A percentile compares a stretch with the other conserved stretches of the same genome.
phyloP scores from a whole-genome alignment of 2,797 vertebrate genomes.

The Malacoraja senta region DNA sequence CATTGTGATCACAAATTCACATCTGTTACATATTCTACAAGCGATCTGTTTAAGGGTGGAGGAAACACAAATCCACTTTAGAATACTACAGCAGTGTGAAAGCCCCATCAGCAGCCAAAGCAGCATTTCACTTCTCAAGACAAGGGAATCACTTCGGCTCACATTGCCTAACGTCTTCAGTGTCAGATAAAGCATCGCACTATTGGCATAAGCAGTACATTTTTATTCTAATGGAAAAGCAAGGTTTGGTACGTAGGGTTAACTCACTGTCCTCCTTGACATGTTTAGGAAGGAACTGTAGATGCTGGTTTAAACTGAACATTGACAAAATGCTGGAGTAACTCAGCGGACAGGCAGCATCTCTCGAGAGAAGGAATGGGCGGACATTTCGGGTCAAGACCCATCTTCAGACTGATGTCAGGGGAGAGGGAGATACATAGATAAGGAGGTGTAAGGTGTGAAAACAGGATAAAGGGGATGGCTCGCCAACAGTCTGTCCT shows the following conservation, averaged over 20 bases:
- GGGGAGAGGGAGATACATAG: too few relatives aligned
- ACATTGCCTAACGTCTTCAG: neutral
- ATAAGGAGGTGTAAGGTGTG: too few relatives aligned
- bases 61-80: neutral
- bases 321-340: too few relatives aligned
- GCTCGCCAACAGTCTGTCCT: too few relatives aligned
- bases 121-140: neutral
- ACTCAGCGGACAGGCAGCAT: too few relatives aligned
- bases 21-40: neutral
- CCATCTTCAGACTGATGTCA: too few relatives aligned
- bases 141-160: neutral
- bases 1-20: conserved; percentile 25
- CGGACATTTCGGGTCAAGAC: too few relatives aligned
- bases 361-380: too few relatives aligned
- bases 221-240: neutral
- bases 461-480: too few relatives aligned
- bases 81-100: neutral
- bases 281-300: too few relatives aligned
- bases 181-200: neutral
- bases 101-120: neutral
- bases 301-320: too few relatives aligned
- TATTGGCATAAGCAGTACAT: too few relatives aligned
- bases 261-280: neutral
- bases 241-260: neutral
- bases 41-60: conserved; percentile 15